phyloP scores from a whole-genome alignment of 2,888 invertebrate genomes.

The Cephus nigrinus region DNA sequence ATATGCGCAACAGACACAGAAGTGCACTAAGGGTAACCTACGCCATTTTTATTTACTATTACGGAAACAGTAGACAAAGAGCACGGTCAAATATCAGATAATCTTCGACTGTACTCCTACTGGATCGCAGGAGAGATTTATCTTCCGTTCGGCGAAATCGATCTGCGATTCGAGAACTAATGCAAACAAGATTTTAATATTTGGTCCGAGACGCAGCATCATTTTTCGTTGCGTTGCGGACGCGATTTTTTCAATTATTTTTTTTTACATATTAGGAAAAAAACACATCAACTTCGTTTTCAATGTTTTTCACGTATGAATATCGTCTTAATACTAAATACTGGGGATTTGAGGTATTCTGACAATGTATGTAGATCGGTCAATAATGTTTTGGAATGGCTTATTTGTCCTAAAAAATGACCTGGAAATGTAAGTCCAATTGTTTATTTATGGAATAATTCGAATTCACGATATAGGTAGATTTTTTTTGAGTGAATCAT shows the following conservation, averaged over 20 bases:
- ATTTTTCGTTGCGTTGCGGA: not conserved
- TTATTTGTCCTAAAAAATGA: not conserved
- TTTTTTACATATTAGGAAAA: not conserved
- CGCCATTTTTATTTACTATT: not conserved
- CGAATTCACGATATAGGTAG: not conserved
- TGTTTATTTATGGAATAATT: not conserved
- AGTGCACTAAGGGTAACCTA: not conserved
- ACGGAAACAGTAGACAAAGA: not conserved
- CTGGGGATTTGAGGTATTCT: not conserved
- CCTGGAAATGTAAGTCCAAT: not conserved
- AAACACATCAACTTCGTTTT: not conserved
- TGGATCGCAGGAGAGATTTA: not conserved
- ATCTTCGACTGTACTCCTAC: not conserved
- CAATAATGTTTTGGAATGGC: not conserved
- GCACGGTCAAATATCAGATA: not conserved
- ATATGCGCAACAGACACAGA: not conserved
- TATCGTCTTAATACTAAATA: not conserved
- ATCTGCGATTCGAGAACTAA: slow-evolving; percentile 17
- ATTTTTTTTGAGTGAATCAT: not conserved
- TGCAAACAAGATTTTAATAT: not conserved
- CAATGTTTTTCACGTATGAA: not conserved
- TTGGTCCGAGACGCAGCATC: not conserved
- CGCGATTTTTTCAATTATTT: not conserved
- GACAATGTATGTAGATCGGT: not conserved
- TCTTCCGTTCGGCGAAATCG: slow-evolving; percentile 21